Evolutionary conservation across 2,113 vertebrate species (phyloP).

Genomic region (Nematolebias whitei): DNA sequence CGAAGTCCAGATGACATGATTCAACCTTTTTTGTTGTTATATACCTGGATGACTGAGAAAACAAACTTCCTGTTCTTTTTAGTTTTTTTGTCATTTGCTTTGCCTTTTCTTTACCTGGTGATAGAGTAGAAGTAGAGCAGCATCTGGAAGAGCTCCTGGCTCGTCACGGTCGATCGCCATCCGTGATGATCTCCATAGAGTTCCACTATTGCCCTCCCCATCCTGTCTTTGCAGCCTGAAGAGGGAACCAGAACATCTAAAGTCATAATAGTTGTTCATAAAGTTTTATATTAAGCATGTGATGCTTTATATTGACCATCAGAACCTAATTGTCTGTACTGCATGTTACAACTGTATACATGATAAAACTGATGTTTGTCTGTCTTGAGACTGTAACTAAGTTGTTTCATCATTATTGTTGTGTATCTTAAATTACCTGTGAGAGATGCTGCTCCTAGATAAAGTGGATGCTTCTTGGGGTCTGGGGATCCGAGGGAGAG

Average conservation of each 20-base stretch:
- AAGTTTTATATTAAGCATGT: background rate
- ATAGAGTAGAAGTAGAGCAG: slow-evolving; percentile 85
- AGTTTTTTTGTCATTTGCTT: background rate
- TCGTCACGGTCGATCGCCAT: slow-evolving; percentile 81
- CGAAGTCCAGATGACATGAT: too few relatives aligned
- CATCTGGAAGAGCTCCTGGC: slow-evolving; percentile 78
- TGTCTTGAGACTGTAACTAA: too few relatives aligned
- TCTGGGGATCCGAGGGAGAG: slow-evolving; percentile 71
- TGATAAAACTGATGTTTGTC: too few relatives aligned
- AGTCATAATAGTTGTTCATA: background rate
- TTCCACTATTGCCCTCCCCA: slow-evolving; percentile 85
- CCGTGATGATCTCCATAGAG: slow-evolving; percentile 79
- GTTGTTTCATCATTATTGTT: background rate
- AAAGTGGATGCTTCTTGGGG: slow-evolving; percentile 77
- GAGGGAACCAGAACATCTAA: background rate
- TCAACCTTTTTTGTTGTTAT: too few relatives aligned
- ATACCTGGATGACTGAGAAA: too few relatives aligned
- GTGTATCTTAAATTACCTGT: slow-evolving; percentile 80
- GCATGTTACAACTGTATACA: too few relatives aligned
- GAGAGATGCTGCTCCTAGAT: slow-evolving; percentile 82
- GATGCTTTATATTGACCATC: background rate
- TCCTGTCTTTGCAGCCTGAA: slow-evolving; percentile 87
- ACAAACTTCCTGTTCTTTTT: background rate
- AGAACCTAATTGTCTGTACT: background rate
- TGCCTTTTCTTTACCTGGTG: slow-evolving; percentile 88